These are phyloP conservation scores for Hydrotaea cyrtoneurina DNA, from an alignment of 2,888 invertebrate genomes.

Conservation along the genomic window DNA sequence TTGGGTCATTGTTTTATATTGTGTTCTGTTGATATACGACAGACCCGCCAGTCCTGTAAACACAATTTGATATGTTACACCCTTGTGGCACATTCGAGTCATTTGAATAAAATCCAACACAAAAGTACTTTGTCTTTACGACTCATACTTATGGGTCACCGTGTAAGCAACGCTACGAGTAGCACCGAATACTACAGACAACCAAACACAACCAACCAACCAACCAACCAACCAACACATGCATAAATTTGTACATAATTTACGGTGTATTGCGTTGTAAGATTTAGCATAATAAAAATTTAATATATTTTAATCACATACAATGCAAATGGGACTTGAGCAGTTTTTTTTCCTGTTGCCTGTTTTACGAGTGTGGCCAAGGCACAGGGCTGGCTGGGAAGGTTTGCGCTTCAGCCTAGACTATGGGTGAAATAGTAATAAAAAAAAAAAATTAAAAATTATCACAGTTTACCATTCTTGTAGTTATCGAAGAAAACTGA, in stretches of 20 bases:
- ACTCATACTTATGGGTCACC: not conserved
- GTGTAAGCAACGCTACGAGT: not conserved
- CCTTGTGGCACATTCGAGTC: not conserved
- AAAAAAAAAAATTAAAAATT: no score
- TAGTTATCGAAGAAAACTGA: no score
- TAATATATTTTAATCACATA: constrained; percentile 6
- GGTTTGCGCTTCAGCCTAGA: no score
- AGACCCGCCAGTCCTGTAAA: not conserved
- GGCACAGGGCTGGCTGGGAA: no score
- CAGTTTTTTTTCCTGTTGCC: no score
- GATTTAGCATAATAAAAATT: not conserved
- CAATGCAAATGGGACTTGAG: not conserved
- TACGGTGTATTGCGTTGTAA: not conserved
- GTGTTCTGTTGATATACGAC: not conserved
- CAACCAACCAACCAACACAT: no score
- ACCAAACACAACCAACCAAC: no score
- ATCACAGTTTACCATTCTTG: no score
- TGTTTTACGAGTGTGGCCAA: no score
- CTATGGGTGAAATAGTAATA: no score
- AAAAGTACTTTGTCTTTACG: not conserved
- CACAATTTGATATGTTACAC: constrained; percentile 12
- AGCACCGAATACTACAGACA: not conserved
- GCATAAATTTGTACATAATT: constrained; percentile 1
- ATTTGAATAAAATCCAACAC: not conserved
- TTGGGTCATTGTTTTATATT: not conserved